Evolutionary conservation across 2,797 vertebrate species (phyloP).

Genomic region (Lophius americanus): DNA sequence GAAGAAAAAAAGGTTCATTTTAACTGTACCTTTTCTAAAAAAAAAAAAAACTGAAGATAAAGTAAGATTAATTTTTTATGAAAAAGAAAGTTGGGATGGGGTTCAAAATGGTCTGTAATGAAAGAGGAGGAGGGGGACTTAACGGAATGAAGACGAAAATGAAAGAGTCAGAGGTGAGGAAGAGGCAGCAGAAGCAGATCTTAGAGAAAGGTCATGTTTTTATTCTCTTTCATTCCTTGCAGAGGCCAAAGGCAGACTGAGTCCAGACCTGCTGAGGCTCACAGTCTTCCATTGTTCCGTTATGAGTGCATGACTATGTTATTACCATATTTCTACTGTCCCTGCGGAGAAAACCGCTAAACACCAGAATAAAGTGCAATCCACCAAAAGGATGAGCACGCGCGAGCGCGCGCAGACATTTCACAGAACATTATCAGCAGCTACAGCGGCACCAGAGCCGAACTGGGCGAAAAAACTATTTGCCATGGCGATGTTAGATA

Average conservation of each 20-base stretch:
- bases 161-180: constrained; percentile 32
- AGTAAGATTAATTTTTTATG: background rate
- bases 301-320: constrained; percentile 12
- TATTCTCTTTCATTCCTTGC: constrained; percentile 57
- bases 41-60: too few relatives aligned
- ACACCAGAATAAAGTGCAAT: constrained; percentile 36
- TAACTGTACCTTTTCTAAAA: too few relatives aligned
- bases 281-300: constrained; percentile 23
- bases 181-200: constrained; percentile 19
- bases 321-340: constrained; percentile 33
- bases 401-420: constrained; percentile 20
- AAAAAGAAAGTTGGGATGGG: constrained; percentile 2
- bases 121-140: constrained; percentile 16
- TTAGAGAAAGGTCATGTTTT: constrained; percentile 54
- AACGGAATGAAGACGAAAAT: constrained; percentile 5
- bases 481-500: constrained; percentile 69
- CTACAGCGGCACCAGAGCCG: constrained; percentile 36
- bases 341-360: constrained; percentile 31
- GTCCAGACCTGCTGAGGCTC: constrained; percentile 39
- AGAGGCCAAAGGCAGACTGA: constrained; percentile 36
- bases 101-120: constrained; percentile 10
- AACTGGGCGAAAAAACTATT: constrained; percentile 54
- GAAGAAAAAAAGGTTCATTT: background rate
- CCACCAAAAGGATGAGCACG: constrained; percentile 13
- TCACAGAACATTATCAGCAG: constrained; percentile 25